Evolutionary conservation across 1,140 invertebrate species (phyloP).

Genomic region (Drosophila nigromelanica): DNA sequence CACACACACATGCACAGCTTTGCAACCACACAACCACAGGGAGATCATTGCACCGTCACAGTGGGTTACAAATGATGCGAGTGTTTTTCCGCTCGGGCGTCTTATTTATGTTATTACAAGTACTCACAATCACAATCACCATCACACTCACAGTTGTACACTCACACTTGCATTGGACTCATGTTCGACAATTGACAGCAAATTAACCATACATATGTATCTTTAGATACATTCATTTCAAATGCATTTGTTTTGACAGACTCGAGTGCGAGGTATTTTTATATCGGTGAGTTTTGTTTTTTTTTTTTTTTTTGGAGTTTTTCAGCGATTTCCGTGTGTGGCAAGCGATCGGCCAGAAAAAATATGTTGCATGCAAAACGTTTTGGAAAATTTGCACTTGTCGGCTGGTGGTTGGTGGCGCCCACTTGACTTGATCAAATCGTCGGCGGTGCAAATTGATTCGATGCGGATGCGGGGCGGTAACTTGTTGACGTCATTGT

Average conservation of each 20-base stretch:
- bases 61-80: slow-evolving; percentile 47
- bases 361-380: slow-evolving; percentile 2
- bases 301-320: not conserved
- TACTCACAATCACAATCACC: slow-evolving; percentile 12
- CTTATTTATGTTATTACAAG: slow-evolving; percentile 49
- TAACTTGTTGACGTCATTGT: slow-evolving; percentile 73
- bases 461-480: slow-evolving; percentile 63
- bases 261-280: slow-evolving; percentile 18
- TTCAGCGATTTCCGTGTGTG: not conserved
- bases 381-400: slow-evolving; percentile 22
- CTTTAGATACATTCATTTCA: slow-evolving; percentile 26
- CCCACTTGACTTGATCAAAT: slow-evolving; percentile 40
- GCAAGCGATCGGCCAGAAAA: slow-evolving; percentile 10
- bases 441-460: slow-evolving; percentile 53
- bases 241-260: slow-evolving; percentile 3
- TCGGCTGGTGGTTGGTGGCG: slow-evolving; percentile 14
- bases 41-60: slow-evolving; percentile 52
- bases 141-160: not conserved
- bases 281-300: slow-evolving; percentile 8
- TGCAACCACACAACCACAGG: slow-evolving; percentile 14
- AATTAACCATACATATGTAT: slow-evolving; percentile 41
- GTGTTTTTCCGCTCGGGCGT: slow-evolving; percentile 45
- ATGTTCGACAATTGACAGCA: slow-evolving; percentile 44
- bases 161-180: not conserved
- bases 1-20: not conserved